Evolutionary conservation across 2,888 invertebrate genomes (phyloP), one percentile per base, ranked within the genome.

Genomic region (Graphium colonna): DNA sequence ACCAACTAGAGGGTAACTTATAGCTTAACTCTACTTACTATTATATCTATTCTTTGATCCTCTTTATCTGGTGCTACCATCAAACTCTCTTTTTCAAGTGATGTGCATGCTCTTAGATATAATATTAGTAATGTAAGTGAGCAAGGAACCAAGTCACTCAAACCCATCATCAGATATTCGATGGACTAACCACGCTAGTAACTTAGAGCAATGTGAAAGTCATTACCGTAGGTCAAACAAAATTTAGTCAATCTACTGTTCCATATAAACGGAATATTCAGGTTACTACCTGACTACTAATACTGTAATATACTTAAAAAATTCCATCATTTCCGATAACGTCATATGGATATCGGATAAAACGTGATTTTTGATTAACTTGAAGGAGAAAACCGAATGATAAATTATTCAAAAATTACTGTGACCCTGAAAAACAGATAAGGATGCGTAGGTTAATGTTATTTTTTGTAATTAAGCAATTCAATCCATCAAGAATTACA

Each of bases 11-110:
- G n/a, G n/a, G 8, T 7, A 16, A 38, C 15, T 18, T 10, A 18
- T 10, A 33, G n/a, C 12, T 21, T 21, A 5, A 2, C 21, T 4
- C 9, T 43, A 48, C 53, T 52, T 36, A 52, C 52, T 46, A 56
- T 47, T 15, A 56, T 51, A 8, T 44, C 41, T 47, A 52, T 31
- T 44, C 45, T 53, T 38, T 51, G 28, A 17, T 55, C 44, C 38
- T 52, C 41, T 49, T 49, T 52, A 18, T 49, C 40, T 41, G 18
- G 21, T 33, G 9, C 10, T 16, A 41, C 36, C 45, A 41, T 41
- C 2, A 54, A 21, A 9, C 40, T 50, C 16, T 41, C 33, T 16
- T 41, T 36, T 36, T 13, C 50, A 16, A 17, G 15, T 12, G 36
- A 21, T 1, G 5, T 21, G 18, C 17, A 12, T 1, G 5, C 17